A percentile compares a stretch with the other conserved stretches of the same genome.
Conservation (phyloP, 2,888 invertebrate species). For the Amblyjoppa proteus region DNA sequence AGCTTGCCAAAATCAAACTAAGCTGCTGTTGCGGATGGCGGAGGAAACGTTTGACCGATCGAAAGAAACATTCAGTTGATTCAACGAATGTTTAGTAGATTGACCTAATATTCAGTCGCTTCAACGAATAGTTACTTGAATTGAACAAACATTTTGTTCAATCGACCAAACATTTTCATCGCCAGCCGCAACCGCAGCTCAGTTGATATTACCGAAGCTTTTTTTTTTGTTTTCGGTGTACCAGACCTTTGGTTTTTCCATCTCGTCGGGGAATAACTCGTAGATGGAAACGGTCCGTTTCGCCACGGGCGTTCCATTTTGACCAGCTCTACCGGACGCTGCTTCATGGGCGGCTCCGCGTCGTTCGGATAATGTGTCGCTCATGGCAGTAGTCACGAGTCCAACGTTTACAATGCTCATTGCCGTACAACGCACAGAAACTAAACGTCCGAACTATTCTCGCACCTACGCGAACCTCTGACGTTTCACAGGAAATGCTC, state of each 20-base stretch:
- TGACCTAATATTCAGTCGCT: no score
- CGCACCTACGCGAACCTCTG: conserved; percentile 59
- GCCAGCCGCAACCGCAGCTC: no score
- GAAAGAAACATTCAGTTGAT: no score
- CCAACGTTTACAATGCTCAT: conserved; percentile 31
- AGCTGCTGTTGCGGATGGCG: no score
- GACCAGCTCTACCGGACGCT: not conserved
- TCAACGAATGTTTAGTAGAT: no score
- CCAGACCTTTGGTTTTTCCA: not conserved
- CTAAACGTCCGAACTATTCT: conserved; percentile 45
- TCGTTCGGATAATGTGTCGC: not conserved
- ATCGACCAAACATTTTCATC: no score
- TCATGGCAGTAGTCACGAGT: conserved; percentile 11
- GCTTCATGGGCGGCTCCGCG: not conserved
- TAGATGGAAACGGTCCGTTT: not conserved
- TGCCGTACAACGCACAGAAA: conserved; percentile 34
- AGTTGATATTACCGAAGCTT: no score
- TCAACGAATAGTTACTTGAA: no score
- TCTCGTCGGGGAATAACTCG: not conserved
- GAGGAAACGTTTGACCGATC: no score
- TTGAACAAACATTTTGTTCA: no score
- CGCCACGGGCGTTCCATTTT: not conserved
- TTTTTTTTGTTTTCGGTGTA: no score
- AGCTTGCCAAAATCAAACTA: no score
- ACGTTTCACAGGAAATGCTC: conserved; percentile 44